These are phyloP conservation scores for Heliconius ethilla DNA, from an alignment of 2,888 invertebrate genomes.

Conservation along the genomic window DNA sequence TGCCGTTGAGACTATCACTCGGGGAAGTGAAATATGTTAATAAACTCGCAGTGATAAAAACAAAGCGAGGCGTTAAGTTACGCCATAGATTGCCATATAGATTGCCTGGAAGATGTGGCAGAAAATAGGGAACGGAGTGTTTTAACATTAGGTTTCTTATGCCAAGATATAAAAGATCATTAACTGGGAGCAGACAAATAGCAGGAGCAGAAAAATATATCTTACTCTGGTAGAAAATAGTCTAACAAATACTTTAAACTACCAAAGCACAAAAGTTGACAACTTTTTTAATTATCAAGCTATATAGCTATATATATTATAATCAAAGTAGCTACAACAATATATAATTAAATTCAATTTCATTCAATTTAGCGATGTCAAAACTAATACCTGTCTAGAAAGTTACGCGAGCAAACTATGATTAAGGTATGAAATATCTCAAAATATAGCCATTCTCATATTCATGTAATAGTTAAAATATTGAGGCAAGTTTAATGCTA, in stretches of 20 bases:
- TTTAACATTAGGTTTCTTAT: no score
- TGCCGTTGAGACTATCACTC: no score
- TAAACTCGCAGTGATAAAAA: no score
- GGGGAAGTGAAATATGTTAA: no score
- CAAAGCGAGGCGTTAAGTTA: no score
- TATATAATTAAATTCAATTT: neutral
- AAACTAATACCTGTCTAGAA: slow-evolving; percentile 16
- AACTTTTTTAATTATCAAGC: slow-evolving; percentile 6
- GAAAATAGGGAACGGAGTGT: no score
- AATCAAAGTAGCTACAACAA: neutral
- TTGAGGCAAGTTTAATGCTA: neutral
- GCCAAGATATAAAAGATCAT: no score
- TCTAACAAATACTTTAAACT: neutral
- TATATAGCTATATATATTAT: no score
- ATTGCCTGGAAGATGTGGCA: no score
- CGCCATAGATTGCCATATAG: no score
- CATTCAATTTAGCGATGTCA: slow-evolving; percentile 3
- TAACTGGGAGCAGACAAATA: no score
- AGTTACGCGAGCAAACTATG: neutral
- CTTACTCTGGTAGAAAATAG: neutral
- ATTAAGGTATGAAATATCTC: slow-evolving; percentile 8
- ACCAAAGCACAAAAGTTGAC: neutral
- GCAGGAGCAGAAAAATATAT: no score
- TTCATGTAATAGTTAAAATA: neutral
- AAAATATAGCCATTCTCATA: slow-evolving; percentile 15